Conservation (phyloP, 2,888 invertebrate species). For the Antheraea assamensis region DNA sequence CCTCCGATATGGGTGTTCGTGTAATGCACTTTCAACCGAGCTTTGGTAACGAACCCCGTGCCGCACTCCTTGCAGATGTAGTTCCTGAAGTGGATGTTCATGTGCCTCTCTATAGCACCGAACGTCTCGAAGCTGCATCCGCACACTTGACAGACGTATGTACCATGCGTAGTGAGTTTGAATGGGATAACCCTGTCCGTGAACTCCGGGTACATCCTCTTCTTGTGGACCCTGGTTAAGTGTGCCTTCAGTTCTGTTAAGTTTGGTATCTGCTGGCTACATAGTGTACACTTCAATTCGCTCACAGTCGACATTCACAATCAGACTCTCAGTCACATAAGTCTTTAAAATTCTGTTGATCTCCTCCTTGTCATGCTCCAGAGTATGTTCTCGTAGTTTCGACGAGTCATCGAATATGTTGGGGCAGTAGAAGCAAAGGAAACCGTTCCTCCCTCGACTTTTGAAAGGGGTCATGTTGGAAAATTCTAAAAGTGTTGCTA, state of each 20-base stretch:
- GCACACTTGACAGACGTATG: slow-evolving; percentile 62
- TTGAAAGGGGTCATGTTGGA: slow-evolving; percentile 65
- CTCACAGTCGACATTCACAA: slow-evolving; percentile 66
- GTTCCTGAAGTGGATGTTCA: slow-evolving; percentile 71
- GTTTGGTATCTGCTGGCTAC: slow-evolving; percentile 41
- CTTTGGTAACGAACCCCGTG: slow-evolving; percentile 64
- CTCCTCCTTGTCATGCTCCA: slow-evolving; percentile 47
- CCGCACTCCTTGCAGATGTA: slow-evolving; percentile 71
- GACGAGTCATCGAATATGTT: slow-evolving; percentile 51
- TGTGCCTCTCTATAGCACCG: slow-evolving; percentile 66
- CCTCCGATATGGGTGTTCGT: slow-evolving; percentile 55
- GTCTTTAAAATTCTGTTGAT: slow-evolving; percentile 47
- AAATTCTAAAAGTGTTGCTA: slow-evolving; percentile 48
- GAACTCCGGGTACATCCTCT: slow-evolving; percentile 50
- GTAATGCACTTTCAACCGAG: slow-evolving; percentile 59
- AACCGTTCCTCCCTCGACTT: slow-evolving; percentile 57
- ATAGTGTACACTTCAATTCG: slow-evolving; percentile 56
- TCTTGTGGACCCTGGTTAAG: slow-evolving; percentile 54
- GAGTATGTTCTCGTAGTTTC: slow-evolving; percentile 47
- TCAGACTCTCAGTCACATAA: slow-evolving; percentile 57
- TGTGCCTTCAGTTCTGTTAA: slow-evolving; percentile 60
- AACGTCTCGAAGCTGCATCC: slow-evolving; percentile 65
- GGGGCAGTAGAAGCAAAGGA: slow-evolving; percentile 69
- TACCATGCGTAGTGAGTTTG: slow-evolving; percentile 47
- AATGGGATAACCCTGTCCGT: slow-evolving; percentile 66